Evolutionary conservation across 2,797 vertebrate species (phyloP), one percentile per base, ranked within the genome.

Genomic region (Gymnocypris eckloni): DNA sequence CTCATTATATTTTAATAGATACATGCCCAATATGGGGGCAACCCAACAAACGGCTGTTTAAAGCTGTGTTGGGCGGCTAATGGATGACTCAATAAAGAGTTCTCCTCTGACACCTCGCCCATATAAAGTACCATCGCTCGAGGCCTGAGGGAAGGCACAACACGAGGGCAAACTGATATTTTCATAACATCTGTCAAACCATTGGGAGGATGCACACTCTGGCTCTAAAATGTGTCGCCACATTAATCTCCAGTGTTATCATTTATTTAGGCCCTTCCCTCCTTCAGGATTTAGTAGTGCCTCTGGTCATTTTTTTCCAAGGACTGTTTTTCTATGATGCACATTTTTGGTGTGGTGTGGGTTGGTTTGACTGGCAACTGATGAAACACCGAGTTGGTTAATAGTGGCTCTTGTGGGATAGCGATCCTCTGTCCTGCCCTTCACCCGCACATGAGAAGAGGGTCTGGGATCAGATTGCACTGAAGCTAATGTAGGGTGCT

Each of bases 151-250:
- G 54, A 87, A 91, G 91, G 92, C 93, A 93, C 90, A 94, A 92
- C 89, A 66, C 45, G 89, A 91, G 92, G 92, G 90, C 91, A 93
- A 92, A 71, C 61, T 92, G 90, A 92, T 90, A 93, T 94, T 91
- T 92, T 87, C 87, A 91, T 90, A 87, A 81, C 83, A 91, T 94
- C 89, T 90, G 87, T 93, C 92, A 92, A 79, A 82, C 82, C 70
- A 86, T 84, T 86, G 89, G 72, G 88, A 82, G 87, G 70, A 79
- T 81, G 91, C 89, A 88, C 90, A 87, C 76, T 2, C 5, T 69
- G 87, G 79, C 84, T 88, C 85, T 87, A 86, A 64, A 91, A 91
- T 92, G 89, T 89, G 88, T 91, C 82, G 81, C 84, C 69, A 66
- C 28, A 37, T 79, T 89, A 72, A 82, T 89, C 72, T 88, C 66